Conservation (phyloP, 2,888 invertebrate genomes). For the Bugula neritina region DNA sequence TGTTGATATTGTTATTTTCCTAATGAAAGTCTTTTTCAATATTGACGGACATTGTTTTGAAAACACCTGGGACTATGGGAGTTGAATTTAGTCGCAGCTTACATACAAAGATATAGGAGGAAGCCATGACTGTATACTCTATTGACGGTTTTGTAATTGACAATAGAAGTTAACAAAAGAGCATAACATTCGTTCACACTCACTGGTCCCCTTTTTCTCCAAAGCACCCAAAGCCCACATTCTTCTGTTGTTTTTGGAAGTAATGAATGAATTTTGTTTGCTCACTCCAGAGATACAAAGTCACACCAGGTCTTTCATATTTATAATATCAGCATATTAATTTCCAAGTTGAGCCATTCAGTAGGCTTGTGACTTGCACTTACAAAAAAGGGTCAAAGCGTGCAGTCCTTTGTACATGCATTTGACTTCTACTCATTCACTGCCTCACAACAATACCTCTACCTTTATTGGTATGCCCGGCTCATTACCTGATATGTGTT, state of each 20-base stretch:
- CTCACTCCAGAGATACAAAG: background rate
- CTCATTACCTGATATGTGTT: background rate
- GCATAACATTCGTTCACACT: background rate
- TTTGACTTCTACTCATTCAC: slow-evolving; percentile 14
- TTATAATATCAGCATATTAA: background rate
- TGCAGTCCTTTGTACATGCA: background rate
- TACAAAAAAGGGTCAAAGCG: background rate
- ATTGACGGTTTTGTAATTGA: background rate
- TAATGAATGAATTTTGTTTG: background rate
- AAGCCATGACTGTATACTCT: background rate
- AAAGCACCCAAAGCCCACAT: background rate
- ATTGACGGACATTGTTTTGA: background rate
- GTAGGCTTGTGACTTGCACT: slow-evolving; percentile 1
- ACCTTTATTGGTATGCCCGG: background rate
- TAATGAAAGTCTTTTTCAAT: background rate
- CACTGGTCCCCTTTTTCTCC: background rate
- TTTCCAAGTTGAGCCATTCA: background rate
- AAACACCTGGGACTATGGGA: background rate
- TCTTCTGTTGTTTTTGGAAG: background rate
- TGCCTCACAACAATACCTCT: background rate
- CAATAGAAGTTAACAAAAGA: background rate
- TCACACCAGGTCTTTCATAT: background rate
- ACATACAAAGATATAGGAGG: background rate
- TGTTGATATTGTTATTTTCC: background rate
- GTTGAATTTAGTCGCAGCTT: background rate